Evolutionary conservation across 2,888 invertebrate genomes (phyloP), one percentile per base, ranked within the genome.

Genomic region (Platycheirus rosarum): DNA sequence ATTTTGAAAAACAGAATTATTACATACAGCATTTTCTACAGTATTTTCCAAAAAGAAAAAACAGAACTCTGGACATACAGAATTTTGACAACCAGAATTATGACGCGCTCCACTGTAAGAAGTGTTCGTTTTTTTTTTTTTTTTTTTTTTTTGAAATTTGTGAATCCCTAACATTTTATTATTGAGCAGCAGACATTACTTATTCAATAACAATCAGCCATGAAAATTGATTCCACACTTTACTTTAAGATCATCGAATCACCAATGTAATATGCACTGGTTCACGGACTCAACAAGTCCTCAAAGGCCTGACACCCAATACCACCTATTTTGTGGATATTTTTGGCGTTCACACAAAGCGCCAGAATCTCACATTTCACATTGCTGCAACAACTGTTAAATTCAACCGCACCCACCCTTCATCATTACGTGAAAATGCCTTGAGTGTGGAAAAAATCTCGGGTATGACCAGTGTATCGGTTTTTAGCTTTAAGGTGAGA

Each of bases 401-500:
- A 84, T 91, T 91, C 73, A 90, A 90, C 80, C 87, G 90, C 13
- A 89, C 91, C 0, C 90, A 90, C 70, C 90, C 90, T 0, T 84
- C 86, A 11, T 75, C 86, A 1, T 87, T 93, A 16, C 90, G 91
- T 51, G 92, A 92, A 79, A 92, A 92, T 55, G 90, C 88, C 78
- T 88, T 92, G 0, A 88, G 88, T 0, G 91, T 91, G 74, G 91
- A 92, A 2, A 92, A 92, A 87, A 89, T 93, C 53, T 91, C 90
- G 4, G 91, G 91, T 26, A 86, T 91, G 65, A 92, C 92, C 82
- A 92, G 92, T 20, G 91, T 91, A 57, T 92, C 91, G 14, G 91
- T 92, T 37, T 93, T 92, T 85, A 91, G 92, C 86, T 93, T 91
- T 86, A 93, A 93, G 91, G 93, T 93, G 88, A 68, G 80, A 11